Evolutionary conservation across 2,113 vertebrate species (phyloP).

Genomic region (Vombatus ursinus): DNA sequence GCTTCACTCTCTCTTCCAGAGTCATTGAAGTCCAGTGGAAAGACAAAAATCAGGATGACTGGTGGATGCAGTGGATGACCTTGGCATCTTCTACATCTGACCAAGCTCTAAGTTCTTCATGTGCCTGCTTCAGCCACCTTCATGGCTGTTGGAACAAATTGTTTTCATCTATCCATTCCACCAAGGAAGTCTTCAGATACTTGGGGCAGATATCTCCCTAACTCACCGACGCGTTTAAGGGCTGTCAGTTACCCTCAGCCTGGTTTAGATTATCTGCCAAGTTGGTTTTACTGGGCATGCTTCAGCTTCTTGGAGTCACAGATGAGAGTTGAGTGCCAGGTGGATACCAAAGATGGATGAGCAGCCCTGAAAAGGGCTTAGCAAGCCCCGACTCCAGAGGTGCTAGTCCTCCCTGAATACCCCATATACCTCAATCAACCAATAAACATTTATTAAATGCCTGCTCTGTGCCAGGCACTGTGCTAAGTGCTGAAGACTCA

Average conservation of each 20-base stretch:
- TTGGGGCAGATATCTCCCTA: neutral
- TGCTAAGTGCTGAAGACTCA: no score
- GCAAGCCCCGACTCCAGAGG: neutral
- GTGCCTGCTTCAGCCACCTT: neutral
- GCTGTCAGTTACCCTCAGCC: neutral
- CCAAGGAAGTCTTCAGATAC: neutral
- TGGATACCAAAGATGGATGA: neutral
- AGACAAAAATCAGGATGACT: neutral
- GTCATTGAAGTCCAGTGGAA: neutral
- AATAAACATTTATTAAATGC: neutral
- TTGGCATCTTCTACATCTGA: neutral
- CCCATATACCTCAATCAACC: neutral
- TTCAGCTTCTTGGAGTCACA: neutral
- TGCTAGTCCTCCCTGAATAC: neutral
- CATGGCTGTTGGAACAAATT: neutral
- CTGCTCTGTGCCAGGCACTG: neutral
- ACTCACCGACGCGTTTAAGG: neutral
- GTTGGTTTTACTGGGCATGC: neutral
- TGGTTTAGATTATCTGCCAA: neutral
- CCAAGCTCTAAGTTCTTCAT: neutral
- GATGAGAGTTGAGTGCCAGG: neutral
- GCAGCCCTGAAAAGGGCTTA: no score
- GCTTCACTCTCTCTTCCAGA: neutral
- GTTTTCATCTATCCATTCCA: neutral
- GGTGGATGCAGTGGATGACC: neutral